These are phyloP conservation scores for Drepana arcuata DNA, from an alignment of 1,140 invertebrate genomes.

Conservation along the genomic window DNA sequence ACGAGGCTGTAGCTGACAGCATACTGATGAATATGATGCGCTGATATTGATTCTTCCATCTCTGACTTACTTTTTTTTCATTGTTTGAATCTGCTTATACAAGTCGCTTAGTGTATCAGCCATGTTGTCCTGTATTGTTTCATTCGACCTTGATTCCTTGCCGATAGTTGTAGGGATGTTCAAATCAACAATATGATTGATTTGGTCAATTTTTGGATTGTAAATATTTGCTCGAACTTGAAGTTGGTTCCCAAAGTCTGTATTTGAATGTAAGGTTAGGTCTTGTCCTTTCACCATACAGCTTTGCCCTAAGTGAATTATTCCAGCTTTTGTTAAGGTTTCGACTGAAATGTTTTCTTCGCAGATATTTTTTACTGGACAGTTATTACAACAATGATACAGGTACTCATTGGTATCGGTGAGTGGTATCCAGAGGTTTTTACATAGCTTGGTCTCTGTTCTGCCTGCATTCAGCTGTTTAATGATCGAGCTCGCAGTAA, in stretches of 20 bases:
- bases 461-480: slow-evolving; percentile 1
- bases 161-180: too few species aligned
- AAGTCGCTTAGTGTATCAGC: too few species aligned
- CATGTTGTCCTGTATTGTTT: too few species aligned
- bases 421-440: slow-evolving; percentile 4
- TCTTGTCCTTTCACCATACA: slow-evolving; percentile 6
- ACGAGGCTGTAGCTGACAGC: too few species aligned
- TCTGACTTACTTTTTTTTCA: too few species aligned
- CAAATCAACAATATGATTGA: background rate
- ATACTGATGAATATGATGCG: too few species aligned
- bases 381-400: slow-evolving; percentile 6
- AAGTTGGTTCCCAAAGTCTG: background rate
- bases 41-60: too few species aligned
- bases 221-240: background rate
- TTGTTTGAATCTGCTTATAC: too few species aligned
- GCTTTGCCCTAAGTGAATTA: slow-evolving; percentile 2
- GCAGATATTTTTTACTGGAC: slow-evolving; percentile 7
- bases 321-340: background rate
- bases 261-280: slow-evolving; percentile 3
- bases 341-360: slow-evolving; percentile 5
- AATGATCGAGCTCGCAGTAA: slow-evolving; percentile 4
- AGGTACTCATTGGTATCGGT: slow-evolving; percentile 2
- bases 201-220: background rate
- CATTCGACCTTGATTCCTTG: too few species aligned
- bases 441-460: slow-evolving; percentile 1